Percentiles rank a stretch among this genome's conserved stretches.
phyloP scores from a whole-genome alignment of 2,888 invertebrate genomes.

The Agrilus cyanescens region DNA sequence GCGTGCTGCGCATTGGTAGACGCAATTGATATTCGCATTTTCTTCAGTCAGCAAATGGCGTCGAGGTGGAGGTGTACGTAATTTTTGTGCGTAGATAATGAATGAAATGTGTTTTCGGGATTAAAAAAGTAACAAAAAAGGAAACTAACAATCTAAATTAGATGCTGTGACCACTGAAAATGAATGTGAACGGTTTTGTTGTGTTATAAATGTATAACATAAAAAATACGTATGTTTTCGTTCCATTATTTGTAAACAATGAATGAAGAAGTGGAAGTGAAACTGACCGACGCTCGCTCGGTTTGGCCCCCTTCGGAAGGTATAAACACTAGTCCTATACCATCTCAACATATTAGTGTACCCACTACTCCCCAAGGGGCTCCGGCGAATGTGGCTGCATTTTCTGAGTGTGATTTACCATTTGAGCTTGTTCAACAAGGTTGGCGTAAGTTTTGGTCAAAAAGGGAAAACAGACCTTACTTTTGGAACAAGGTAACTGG shows the following conservation, averaged over 20 bases:
- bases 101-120: constrained; percentile 29
- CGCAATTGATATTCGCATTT: constrained; percentile 13
- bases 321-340: constrained; percentile 24
- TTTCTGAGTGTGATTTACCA: constrained; percentile 40
- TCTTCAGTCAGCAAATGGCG: constrained; percentile 39
- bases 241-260: constrained; percentile 23
- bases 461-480: constrained; percentile 87
- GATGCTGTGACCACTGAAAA: constrained; percentile 5
- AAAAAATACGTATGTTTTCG: constrained; percentile 12
- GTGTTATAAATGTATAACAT: constrained; percentile 8
- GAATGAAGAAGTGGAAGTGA: constrained; percentile 34
- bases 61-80: constrained; percentile 34
- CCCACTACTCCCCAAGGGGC: constrained; percentile 47
- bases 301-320: constrained; percentile 31
- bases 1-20: no score
- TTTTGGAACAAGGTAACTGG: constrained; percentile 94
- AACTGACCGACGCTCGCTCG: constrained; percentile 26
- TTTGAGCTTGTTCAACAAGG: constrained; percentile 70
- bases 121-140: constrained; percentile 15
- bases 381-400: constrained; percentile 39
- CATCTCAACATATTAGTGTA: constrained; percentile 26
- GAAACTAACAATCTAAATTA: constrained; percentile 7
- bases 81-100: constrained; percentile 32
- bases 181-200: constrained; percentile 5
- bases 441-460: constrained; percentile 96